Base-by-base conservation (phyloP, 2,888 invertebrate species). In the Alsophila aescularia region DNA sequence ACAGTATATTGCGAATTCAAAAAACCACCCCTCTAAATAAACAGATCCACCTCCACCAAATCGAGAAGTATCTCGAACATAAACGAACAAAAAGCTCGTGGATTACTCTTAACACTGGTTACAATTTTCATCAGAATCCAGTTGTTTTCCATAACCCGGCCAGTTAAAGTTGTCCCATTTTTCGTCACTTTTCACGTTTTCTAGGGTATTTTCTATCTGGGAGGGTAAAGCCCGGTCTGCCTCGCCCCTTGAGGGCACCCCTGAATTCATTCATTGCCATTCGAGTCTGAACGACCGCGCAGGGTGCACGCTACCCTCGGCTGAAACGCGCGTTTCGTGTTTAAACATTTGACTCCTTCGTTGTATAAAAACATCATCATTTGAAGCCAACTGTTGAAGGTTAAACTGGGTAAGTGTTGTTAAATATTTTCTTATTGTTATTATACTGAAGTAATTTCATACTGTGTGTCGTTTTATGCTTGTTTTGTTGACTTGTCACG, bases 181-280 rank as follows among this genome's bases (percentile, higher is more conserved):
- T 59, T 42, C 35, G 37, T 41, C 42, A 32, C 31, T 35, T 52
- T 15, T n/a, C 35, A 1, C 16, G 37, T 29, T 6, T 1, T 2
- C 2, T 10, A 1, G 9, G 12, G 53, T 43, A 62, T 77, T 71
- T 78, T 76, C 29, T 37, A 76, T 59, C 77, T 58, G 58, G 77
- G 32, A 29, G 80, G 73, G 63, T 82, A 62, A 41, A 55, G 64
- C 65, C 72, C 67, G 73, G 67, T 63, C 67, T 71, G 87, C 85
- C 85, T 87, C 88, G 84, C 89, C 90, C 85, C 83, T 60, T 29
- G 29, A 62, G 59, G 66, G 81, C 70, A 78, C 84, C 86, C 85
- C 81, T 77, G 81, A 68, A 70, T 85, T 83, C 90, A 90, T 89
- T 90, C 90, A 89, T 83, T 84, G 82, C 77, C 39, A 54, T 54